Evolutionary conservation across 2,797 vertebrate genomes (phyloP).

Genomic region (Halcyon smyrnensis): DNA sequence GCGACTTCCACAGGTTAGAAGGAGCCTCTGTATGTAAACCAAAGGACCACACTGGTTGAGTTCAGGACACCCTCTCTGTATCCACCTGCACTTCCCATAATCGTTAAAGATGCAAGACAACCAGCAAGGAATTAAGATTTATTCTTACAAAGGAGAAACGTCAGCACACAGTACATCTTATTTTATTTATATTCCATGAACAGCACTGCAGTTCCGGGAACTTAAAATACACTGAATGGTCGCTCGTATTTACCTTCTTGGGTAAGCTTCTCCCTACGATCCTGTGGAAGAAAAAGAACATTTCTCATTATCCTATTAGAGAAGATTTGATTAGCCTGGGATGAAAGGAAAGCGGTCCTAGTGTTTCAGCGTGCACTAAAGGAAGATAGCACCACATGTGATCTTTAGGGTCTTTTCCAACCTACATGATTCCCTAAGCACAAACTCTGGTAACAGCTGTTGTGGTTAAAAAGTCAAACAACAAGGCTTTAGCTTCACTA

Average conservation of each 20-base stretch:
- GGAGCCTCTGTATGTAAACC: background rate
- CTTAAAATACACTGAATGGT: constrained; percentile 79
- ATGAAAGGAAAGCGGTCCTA: background rate
- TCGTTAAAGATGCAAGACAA: constrained; percentile 22
- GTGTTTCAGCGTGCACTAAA: background rate
- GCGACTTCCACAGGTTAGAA: background rate
- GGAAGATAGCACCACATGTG: background rate
- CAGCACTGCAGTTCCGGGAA: background rate
- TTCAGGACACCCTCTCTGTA: background rate
- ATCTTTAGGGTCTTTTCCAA: background rate
- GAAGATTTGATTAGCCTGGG: background rate
- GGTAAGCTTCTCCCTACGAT: constrained; percentile 82
- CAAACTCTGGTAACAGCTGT: background rate
- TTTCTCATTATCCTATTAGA: background rate
- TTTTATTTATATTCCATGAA: constrained; percentile 18
- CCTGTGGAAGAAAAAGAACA: constrained; percentile 80
- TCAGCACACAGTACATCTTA: background rate
- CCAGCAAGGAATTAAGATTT: constrained; percentile 47
- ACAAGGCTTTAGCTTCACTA: background rate
- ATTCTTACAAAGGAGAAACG: constrained; percentile 56
- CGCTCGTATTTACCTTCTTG: constrained; percentile 83
- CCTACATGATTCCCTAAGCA: background rate
- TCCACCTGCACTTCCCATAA: background rate
- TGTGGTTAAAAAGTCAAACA: background rate
- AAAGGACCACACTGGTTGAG: background rate